These are phyloP conservation scores for Amazona vittata DNA, from an alignment of 2,113 vertebrate species.

Conservation along the genomic window DNA sequence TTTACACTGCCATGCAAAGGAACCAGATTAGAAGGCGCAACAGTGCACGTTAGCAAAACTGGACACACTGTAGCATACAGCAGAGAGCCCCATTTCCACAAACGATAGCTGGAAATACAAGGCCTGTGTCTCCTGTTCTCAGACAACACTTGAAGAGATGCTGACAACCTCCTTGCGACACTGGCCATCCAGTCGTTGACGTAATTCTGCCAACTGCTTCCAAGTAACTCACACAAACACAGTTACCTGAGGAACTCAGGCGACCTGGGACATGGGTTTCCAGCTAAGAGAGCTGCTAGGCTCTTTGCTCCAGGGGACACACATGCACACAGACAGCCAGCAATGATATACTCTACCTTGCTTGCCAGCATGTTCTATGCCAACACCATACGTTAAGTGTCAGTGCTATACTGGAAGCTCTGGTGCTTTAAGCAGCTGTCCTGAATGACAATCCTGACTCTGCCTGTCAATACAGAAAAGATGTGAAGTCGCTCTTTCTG, in stretches of 20 bases:
- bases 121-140: not conserved
- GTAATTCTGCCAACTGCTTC: not conserved
- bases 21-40: not conserved
- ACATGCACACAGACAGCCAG: not conserved
- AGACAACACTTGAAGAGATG: not conserved
- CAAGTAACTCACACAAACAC: not conserved
- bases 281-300: not conserved
- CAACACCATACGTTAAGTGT: not conserved
- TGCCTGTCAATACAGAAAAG: not conserved
- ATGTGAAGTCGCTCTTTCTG: not conserved
- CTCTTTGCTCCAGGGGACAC: not conserved
- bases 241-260: not conserved
- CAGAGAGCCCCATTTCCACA: not conserved
- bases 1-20: not conserved
- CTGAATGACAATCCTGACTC: not conserved
- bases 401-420: not conserved
- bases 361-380: not conserved
- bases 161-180: not conserved
- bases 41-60: not conserved
- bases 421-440: slow-evolving; percentile 15
- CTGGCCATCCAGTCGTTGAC: not conserved
- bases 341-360: rapidly evolving
- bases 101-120: not conserved
- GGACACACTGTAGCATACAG: not conserved
- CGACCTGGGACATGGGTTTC: not conserved